Evolutionary conservation across 2,888 invertebrate genomes (phyloP).

Genomic region (Trachelus tabidus): DNA sequence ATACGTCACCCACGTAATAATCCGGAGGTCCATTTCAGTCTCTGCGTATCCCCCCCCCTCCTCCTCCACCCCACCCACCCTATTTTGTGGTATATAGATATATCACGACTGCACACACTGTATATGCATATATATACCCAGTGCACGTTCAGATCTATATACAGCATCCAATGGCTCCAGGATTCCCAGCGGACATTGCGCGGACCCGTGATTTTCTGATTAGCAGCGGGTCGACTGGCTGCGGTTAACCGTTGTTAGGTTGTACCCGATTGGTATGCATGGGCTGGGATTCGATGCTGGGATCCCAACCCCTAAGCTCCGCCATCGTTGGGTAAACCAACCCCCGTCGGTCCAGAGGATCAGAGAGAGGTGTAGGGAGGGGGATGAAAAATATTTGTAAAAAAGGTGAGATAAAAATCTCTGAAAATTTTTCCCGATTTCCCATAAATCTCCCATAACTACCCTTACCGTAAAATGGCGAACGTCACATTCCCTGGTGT

Average conservation of each 20-base stretch:
- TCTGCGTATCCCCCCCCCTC: background rate
- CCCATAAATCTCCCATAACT: too few relatives aligned
- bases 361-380: background rate
- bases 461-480: too few relatives aligned
- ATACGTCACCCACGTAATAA: constrained; percentile 36
- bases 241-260: constrained; percentile 65
- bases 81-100: too few relatives aligned
- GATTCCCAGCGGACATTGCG: constrained; percentile 52
- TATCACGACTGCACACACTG: too few relatives aligned
- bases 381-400: background rate
- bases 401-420: too few relatives aligned
- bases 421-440: too few relatives aligned
- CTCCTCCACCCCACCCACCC: too few relatives aligned
- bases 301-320: constrained; percentile 28
- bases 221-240: constrained; percentile 63
- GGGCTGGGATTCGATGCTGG: constrained; percentile 61
- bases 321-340: constrained; percentile 7
- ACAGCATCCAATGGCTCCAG: constrained; percentile 12
- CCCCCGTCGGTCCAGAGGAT: background rate
- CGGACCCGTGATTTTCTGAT: constrained; percentile 64
- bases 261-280: constrained; percentile 64
- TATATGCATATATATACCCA: background rate
- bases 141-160: background rate
- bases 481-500: accelerated
- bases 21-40: constrained; percentile 17